Percentiles rank a stretch among this genome's conserved stretches.
These are phyloP conservation scores for Calcarius lapponicus DNA, from an alignment of 2,797 vertebrate species.

Conservation along the genomic window DNA sequence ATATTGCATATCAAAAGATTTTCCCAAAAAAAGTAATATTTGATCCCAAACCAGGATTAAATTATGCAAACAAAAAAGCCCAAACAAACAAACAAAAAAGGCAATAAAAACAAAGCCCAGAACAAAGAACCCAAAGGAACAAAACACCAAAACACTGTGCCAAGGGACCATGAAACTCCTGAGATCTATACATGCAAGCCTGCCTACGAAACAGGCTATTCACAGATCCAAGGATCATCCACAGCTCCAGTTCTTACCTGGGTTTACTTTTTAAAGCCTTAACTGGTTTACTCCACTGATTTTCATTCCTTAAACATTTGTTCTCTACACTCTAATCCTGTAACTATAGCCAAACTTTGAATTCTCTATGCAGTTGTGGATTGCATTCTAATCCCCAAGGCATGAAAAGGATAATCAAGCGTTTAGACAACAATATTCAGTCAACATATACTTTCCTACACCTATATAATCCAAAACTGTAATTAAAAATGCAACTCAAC, in stretches of 20 bases:
- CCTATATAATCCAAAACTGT: background rate
- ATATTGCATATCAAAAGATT: background rate
- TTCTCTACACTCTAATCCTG: background rate
- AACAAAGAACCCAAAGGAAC: no score
- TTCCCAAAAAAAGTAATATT: background rate
- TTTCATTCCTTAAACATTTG: background rate
- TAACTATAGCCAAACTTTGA: background rate
- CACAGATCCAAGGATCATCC: background rate
- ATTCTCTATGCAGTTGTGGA: background rate
- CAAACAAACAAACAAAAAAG: background rate
- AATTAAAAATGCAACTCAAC: background rate
- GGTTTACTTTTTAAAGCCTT: background rate
- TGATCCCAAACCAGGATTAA: background rate
- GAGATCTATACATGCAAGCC: background rate
- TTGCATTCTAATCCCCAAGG: background rate
- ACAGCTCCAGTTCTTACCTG: background rate
- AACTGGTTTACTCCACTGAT: background rate
- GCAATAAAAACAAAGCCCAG: background rate
- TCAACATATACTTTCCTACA: background rate
- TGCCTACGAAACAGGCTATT: background rate
- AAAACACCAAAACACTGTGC: background rate
- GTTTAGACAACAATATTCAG: background rate
- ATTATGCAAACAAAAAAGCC: background rate
- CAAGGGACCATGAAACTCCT: background rate
- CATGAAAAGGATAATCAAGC: background rate